Conservation (phyloP, 2,113 vertebrate genomes). For the Platysteira castanea region DNA sequence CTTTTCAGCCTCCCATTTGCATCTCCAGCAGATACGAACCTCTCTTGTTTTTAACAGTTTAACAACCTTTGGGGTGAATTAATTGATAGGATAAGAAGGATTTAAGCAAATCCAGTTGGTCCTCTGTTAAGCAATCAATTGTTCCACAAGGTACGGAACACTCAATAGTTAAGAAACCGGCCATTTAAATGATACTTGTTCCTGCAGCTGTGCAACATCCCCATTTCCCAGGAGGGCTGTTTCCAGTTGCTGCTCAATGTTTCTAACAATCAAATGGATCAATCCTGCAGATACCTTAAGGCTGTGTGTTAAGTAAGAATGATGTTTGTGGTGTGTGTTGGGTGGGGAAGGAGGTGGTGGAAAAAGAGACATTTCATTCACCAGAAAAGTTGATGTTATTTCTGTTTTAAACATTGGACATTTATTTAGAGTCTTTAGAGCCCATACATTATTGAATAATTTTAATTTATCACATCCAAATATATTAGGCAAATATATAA, state of each 20-base stretch:
- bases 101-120: constrained; percentile 10
- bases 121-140: constrained; percentile 35
- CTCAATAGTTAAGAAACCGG: constrained; percentile 51
- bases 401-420: constrained; percentile 86
- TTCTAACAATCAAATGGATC: constrained; percentile 57
- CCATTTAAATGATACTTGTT: constrained; percentile 63
- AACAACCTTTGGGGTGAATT: background rate
- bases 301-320: constrained; percentile 49
- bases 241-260: constrained; percentile 42
- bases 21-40: background rate
- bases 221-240: constrained; percentile 45
- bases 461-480: constrained; percentile 90
- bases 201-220: constrained; percentile 36
- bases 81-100: background rate
- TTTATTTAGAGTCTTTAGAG: constrained; percentile 92
- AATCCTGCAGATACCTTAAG: constrained; percentile 44
- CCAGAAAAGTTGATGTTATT: background rate
- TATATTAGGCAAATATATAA: constrained; percentile 98
- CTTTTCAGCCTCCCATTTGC: background rate
- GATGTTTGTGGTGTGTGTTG: background rate
- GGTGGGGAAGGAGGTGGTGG: background rate
- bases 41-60: background rate
- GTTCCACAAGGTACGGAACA: constrained; percentile 29
- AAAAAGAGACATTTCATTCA: background rate
- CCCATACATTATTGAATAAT: constrained; percentile 89